These are phyloP conservation scores for Pristis pectinata DNA, from an alignment of 2,797 vertebrate genomes.

Conservation along the genomic window DNA sequence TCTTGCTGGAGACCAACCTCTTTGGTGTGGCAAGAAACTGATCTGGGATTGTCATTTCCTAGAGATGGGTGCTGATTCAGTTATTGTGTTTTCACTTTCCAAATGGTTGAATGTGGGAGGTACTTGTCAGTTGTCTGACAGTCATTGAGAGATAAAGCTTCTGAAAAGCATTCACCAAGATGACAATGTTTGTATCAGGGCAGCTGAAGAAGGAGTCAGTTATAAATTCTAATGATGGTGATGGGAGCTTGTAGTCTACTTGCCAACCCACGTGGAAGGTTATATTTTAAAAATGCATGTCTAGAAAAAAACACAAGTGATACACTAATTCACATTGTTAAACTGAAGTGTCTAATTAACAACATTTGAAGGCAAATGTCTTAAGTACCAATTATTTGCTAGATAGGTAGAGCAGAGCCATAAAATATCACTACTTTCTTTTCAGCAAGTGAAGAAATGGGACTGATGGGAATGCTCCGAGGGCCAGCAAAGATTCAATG, in stretches of 20 bases:
- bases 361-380: background rate
- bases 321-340: background rate
- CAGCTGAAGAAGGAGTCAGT: background rate
- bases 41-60: background rate
- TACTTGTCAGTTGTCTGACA: background rate
- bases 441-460: background rate
- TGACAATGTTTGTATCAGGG: background rate
- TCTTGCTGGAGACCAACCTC: background rate
- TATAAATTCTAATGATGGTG: background rate
- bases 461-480: no score
- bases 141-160: background rate
- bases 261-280: background rate
- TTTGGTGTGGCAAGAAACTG: background rate
- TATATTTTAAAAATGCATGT: conserved; percentile 17
- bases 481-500: no score
- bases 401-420: background rate
- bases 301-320: background rate
- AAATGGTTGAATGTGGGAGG: background rate
- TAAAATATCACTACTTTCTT: background rate
- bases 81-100: background rate
- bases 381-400: background rate
- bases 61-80: background rate
- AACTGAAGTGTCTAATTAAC: background rate
- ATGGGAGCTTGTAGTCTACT: background rate
- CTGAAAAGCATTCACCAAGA: background rate